Conservation (phyloP, 2,113 vertebrate species). For the Cyanoramphus novaezelandiae region DNA sequence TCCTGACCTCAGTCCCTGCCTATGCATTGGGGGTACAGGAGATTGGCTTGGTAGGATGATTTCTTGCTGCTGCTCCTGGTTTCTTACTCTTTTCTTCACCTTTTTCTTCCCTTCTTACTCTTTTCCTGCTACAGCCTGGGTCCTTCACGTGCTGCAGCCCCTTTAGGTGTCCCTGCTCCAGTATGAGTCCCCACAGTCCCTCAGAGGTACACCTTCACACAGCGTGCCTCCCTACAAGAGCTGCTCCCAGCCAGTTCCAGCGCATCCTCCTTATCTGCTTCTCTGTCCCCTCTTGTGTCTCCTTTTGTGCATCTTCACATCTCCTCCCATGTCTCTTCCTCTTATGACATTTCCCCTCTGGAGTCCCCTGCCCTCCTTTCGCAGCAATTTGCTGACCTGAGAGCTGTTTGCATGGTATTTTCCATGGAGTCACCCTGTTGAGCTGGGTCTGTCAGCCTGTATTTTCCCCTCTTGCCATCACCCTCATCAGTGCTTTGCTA, state of each 20-base stretch:
- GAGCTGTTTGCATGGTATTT: not conserved
- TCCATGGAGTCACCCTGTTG: not conserved
- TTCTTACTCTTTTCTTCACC: not conserved
- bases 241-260: not conserved
- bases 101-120: not conserved
- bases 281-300: not conserved
- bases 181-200: not conserved
- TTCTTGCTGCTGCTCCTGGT: not conserved
- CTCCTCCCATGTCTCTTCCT: not conserved
- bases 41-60: not conserved
- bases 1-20: not conserved
- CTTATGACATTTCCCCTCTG: not conserved
- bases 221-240: not conserved
- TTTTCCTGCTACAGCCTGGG: not conserved
- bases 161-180: not conserved
- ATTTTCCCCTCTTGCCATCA: not conserved
- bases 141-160: not conserved
- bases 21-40: not conserved
- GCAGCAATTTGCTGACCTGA: not conserved
- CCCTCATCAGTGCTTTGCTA: not conserved
- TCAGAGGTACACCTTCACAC: not conserved
- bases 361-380: not conserved
- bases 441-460: not conserved
- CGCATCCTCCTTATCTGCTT: not conserved
- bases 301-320: rapidly evolving